A percentile compares a stretch with the other conserved stretches of the same genome.
Evolutionary conservation across 2,113 vertebrate genomes (phyloP).

Genomic region (Myocastor coypus): DNA sequence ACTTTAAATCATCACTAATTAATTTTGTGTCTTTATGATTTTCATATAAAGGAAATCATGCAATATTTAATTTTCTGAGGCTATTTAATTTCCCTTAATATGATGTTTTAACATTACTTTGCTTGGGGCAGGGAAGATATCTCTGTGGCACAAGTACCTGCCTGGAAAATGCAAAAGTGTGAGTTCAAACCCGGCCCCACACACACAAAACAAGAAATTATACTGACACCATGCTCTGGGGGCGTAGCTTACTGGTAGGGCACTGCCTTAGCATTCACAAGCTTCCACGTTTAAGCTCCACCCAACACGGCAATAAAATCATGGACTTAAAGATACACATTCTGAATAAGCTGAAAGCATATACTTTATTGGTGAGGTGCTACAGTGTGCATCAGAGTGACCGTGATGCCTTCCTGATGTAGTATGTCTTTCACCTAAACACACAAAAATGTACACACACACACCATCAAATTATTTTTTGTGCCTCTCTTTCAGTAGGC

Average conservation of each 20-base stretch:
- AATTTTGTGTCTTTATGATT: neutral
- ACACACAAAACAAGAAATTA: too few relatives aligned
- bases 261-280: neutral
- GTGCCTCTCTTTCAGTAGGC: neutral
- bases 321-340: neutral
- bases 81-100: neutral
- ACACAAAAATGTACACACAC: neutral
- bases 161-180: too few relatives aligned
- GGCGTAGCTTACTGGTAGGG: neutral
- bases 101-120: neutral
- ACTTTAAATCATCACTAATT: neutral
- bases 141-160: too few relatives aligned
- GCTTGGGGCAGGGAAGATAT: too few relatives aligned
- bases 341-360: neutral
- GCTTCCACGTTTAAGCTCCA: neutral
- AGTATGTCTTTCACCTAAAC: neutral
- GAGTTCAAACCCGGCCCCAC: too few relatives aligned
- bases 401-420: neutral
- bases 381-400: neutral
- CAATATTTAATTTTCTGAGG: neutral
- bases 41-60: neutral
- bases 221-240: neutral
- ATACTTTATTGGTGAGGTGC: neutral
- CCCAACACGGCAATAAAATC: neutral
- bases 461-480: constrained; percentile 36